Percentiles rank a stretch among this genome's conserved stretches.
Conservation (phyloP, 2,888 invertebrate species). For the Drosophila planitibia region DNA sequence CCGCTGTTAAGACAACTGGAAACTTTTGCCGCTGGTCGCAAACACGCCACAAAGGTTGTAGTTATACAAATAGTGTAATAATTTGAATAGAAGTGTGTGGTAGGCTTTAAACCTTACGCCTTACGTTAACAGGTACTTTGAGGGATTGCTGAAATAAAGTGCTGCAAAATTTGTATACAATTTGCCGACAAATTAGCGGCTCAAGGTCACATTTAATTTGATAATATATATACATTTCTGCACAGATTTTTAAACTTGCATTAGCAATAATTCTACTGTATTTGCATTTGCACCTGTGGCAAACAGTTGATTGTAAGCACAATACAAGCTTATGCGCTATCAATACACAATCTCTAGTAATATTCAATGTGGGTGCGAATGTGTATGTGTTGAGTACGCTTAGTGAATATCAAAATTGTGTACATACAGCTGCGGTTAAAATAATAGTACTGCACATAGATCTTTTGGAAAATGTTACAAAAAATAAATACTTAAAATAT, state of each 20-base stretch:
- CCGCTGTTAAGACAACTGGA: constrained; percentile 19
- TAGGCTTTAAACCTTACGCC: background rate
- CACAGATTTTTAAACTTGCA: background rate
- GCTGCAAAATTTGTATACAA: background rate
- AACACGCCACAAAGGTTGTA: constrained; percentile 23
- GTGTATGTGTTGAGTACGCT: background rate
- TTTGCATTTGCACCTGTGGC: constrained; percentile 17
- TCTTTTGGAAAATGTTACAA: background rate
- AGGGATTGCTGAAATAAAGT: background rate
- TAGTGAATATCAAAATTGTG: background rate
- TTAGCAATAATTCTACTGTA: background rate
- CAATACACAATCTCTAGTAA: constrained; percentile 8
- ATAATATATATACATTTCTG: background rate
- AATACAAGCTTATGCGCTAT: background rate
- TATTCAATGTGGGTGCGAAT: background rate
- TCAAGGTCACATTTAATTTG: background rate
- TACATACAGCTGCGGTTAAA: background rate
- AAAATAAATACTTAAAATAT: background rate
- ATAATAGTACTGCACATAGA: background rate
- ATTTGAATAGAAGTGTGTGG: constrained; percentile 3
- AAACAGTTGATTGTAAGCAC: background rate
- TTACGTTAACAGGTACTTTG: background rate
- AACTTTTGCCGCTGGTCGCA: constrained; percentile 1
- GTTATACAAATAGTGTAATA: constrained; percentile 12
- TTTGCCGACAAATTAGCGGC: background rate